Conservation (phyloP, 2,888 invertebrate species). For the Heliconius hortense region DNA sequence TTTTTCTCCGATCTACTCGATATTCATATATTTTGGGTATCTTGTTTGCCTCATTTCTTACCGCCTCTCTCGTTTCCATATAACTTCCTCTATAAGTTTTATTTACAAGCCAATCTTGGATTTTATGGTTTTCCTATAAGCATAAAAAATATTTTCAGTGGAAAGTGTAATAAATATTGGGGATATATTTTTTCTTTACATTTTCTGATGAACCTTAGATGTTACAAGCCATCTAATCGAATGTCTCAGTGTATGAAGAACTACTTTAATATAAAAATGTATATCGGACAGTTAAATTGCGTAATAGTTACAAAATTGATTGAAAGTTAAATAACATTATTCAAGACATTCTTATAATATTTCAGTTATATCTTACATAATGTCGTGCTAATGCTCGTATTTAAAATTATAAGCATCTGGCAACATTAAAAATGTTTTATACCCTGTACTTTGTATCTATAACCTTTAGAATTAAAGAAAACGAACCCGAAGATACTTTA, state of each 20-base stretch:
- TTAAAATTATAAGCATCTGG: no score
- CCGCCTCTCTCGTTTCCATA: slow-evolving; percentile 1
- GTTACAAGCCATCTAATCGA: background rate
- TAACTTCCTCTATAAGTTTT: slow-evolving; percentile 24
- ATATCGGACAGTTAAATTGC: background rate
- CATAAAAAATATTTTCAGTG: slow-evolving; percentile 26
- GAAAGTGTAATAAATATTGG: slow-evolving; percentile 42
- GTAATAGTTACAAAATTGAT: background rate
- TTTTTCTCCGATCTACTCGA: background rate
- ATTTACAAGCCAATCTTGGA: slow-evolving; percentile 22
- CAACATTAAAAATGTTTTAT: background rate
- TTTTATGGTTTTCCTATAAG: slow-evolving; percentile 32
- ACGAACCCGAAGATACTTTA: background rate
- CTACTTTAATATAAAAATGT: background rate
- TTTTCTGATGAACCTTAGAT: background rate
- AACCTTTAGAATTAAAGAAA: background rate
- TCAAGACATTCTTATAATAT: background rate
- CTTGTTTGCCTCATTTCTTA: slow-evolving; percentile 9
- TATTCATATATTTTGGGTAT: background rate
- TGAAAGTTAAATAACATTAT: no score
- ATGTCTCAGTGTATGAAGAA: background rate
- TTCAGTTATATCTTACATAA: background rate
- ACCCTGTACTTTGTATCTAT: background rate
- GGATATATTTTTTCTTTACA: slow-evolving; percentile 8
- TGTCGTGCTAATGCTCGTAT: background rate